These are phyloP conservation scores for Heliocidaris tuberculata DNA, from an alignment of 35 echinoderm and acorn worm species.

Conservation along the genomic window DNA sequence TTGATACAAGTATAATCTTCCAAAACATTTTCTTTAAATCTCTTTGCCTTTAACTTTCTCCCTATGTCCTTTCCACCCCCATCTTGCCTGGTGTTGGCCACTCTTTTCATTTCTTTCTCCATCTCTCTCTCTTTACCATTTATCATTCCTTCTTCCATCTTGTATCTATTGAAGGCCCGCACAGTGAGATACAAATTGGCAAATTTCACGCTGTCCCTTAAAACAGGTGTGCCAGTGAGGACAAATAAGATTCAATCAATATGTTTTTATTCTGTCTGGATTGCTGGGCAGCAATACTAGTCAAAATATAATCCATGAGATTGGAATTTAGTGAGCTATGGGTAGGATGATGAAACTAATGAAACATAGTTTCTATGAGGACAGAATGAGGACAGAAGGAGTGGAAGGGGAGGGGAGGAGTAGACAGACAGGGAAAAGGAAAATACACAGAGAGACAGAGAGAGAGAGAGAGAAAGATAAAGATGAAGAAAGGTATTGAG, in stretches of 20 bases:
- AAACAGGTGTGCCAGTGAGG: slow-evolving; percentile 8
- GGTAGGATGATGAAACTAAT: neutral
- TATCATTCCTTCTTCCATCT: neutral
- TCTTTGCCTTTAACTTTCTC: neutral
- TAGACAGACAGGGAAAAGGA: neutral
- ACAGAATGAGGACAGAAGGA: neutral
- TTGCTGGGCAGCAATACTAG: neutral
- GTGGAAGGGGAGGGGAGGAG: neutral
- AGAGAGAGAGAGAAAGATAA: neutral
- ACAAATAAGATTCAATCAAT: slow-evolving; percentile 13
- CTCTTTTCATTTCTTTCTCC: neutral
- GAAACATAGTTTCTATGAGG: neutral
- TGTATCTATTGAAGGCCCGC: neutral
- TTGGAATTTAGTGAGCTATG: neutral
- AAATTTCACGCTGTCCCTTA: slow-evolving; percentile 8
- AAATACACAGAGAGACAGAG: neutral
- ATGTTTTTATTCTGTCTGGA: slow-evolving; percentile 2
- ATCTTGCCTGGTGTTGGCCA: neutral
- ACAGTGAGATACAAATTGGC: slow-evolving; percentile 11
- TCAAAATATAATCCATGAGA: neutral
- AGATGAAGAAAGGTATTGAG: too few species aligned
- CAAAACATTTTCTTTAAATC: neutral
- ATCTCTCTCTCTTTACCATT: neutral
- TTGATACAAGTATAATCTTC: neutral
- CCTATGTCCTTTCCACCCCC: neutral